phyloP scores from a whole-genome alignment of 2,113 vertebrate species.

The Phocoena phocoena region DNA sequence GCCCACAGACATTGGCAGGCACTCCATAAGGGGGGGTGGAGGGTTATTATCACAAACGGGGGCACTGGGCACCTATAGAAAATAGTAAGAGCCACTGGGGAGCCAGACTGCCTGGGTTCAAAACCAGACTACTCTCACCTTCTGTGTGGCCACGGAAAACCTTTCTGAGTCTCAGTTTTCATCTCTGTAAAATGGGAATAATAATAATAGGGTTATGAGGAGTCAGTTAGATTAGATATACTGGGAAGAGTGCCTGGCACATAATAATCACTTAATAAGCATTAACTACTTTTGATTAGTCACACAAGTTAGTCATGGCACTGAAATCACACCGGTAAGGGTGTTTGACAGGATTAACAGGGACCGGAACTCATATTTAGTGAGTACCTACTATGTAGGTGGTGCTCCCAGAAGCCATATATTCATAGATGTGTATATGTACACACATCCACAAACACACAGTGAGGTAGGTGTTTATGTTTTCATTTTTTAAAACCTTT shows the following conservation, averaged over 20 bases:
- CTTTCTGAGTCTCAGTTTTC: not conserved
- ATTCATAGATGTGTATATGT: no score
- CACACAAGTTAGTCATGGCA: not conserved
- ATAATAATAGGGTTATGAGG: not conserved
- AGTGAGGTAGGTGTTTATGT: not conserved
- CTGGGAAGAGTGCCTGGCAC: not conserved
- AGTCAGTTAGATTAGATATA: not conserved
- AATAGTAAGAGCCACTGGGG: no score
- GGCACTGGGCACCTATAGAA: not conserved
- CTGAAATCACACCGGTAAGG: not conserved
- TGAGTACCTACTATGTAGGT: not conserved
- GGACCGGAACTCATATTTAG: not conserved
- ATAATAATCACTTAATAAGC: not conserved
- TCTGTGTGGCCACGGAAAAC: not conserved
- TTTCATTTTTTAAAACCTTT: not conserved
- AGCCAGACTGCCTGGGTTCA: not conserved
- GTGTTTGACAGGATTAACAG: not conserved
- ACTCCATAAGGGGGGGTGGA: accelerated
- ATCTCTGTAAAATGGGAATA: not conserved
- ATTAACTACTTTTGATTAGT: not conserved
- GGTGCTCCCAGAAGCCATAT: not conserved
- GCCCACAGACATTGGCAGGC: not conserved
- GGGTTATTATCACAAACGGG: not conserved
- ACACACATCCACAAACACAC: not conserved
- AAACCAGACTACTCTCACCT: not conserved